phyloP scores from a whole-genome alignment of 2,888 invertebrate species.

The Galeopsomyia nigrocyanea region DNA sequence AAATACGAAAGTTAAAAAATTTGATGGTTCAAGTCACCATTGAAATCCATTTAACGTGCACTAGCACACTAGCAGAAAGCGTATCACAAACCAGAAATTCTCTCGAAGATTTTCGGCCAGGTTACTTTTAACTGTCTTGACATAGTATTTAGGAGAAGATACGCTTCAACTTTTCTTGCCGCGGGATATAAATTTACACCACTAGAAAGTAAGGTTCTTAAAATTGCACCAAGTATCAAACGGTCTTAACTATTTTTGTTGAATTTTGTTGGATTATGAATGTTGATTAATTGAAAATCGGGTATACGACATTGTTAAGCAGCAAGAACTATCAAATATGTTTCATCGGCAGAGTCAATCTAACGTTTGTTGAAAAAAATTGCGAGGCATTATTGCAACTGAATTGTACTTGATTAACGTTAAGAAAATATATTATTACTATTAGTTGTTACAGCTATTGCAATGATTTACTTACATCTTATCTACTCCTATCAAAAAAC shows the following conservation, averaged over 20 bases:
- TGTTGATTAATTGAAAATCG: not conserved
- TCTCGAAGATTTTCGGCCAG: too few species aligned
- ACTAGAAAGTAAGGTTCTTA: not conserved
- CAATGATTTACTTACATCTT: slow-evolving; percentile 19
- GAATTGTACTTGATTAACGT: slow-evolving; percentile 37
- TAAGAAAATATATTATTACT: slow-evolving; percentile 49
- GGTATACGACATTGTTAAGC: slow-evolving; percentile 10
- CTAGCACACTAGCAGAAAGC: too few species aligned
- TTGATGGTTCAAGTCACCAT: too few species aligned
- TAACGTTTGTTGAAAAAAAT: slow-evolving; percentile 29
- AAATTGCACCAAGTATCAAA: slow-evolving; percentile 3
- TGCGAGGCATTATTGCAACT: slow-evolving; percentile 29
- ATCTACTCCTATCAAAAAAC: not conserved
- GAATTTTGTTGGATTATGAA: not conserved
- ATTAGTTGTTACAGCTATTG: slow-evolving; percentile 34
- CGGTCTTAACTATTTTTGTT: not conserved
- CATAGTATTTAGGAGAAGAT: not conserved
- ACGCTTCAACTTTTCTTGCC: not conserved
- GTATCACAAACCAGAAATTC: too few species aligned
- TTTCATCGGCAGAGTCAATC: not conserved
- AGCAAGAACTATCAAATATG: slow-evolving; percentile 1
- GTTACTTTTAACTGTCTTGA: too few species aligned
- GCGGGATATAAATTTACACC: not conserved
- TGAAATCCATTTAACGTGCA: too few species aligned
- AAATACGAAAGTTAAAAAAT: too few species aligned